phyloP scores from a whole-genome alignment of 2,797 vertebrate genomes.

The Cossypha dichroa region DNA sequence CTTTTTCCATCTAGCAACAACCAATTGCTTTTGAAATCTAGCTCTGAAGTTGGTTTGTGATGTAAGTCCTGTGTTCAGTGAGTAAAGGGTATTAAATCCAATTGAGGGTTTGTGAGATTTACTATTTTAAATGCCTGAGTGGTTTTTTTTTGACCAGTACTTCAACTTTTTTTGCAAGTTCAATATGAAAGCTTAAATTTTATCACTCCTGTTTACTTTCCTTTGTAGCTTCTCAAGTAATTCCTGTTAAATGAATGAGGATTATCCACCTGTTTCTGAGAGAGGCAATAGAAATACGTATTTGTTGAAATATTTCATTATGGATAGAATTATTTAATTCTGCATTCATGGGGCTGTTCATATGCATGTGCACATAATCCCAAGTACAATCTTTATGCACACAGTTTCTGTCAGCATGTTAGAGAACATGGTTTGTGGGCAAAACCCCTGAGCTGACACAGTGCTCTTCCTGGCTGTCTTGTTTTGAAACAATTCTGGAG shows the following conservation, averaged over 20 bases:
- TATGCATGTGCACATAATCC: not conserved
- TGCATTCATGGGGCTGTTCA: not conserved
- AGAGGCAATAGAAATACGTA: not conserved
- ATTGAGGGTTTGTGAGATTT: not conserved
- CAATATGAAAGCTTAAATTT: not conserved
- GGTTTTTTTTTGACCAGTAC: not conserved
- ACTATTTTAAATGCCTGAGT: not conserved
- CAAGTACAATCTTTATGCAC: not conserved
- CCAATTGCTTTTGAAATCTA: not conserved
- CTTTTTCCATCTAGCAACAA: not conserved
- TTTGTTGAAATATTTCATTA: not conserved
- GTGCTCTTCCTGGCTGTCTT: slow-evolving; percentile 16
- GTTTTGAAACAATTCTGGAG: slow-evolving; percentile 41
- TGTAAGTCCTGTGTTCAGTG: not conserved
- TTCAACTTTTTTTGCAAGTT: not conserved
- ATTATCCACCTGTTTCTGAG: not conserved
- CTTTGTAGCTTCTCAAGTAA: not conserved
- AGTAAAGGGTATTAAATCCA: not conserved
- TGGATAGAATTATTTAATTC: not conserved
- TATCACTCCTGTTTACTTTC: not conserved
- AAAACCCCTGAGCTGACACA: not conserved
- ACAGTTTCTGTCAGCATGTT: not conserved
- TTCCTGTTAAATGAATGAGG: not conserved
- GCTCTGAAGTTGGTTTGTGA: not conserved
- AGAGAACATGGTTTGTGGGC: not conserved